These are phyloP conservation scores for Peromyscus polionotus DNA, from an alignment of 2,113 vertebrate genomes.

Conservation along the genomic window DNA sequence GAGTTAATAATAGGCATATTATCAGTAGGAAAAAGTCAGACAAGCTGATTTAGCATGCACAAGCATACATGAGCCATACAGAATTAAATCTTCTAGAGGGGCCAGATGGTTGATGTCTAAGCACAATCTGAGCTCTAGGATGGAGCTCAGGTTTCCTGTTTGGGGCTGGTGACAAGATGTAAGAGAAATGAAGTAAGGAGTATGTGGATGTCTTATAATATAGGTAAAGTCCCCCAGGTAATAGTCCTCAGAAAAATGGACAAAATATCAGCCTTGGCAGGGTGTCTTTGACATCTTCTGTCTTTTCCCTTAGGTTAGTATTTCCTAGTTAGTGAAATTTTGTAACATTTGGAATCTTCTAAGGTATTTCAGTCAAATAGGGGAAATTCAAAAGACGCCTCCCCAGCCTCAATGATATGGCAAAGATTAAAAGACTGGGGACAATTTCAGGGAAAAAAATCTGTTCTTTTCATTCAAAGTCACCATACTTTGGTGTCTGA, in stretches of 20 bases:
- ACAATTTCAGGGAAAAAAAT: not conserved
- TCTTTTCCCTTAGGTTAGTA: not conserved
- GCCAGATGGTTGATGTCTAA: not conserved
- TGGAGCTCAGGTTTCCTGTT: not conserved
- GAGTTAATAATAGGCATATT: not conserved
- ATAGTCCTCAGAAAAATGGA: not conserved
- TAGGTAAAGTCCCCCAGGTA: not conserved
- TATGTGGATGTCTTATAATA: not conserved
- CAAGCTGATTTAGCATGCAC: not conserved
- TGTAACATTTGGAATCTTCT: not conserved
- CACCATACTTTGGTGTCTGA: not conserved
- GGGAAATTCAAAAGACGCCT: not conserved
- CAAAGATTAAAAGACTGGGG: not conserved
- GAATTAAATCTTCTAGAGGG: not conserved
- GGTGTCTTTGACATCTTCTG: not conserved
- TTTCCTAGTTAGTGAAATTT: not conserved
- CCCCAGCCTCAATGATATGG: no score
- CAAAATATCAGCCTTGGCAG: not conserved
- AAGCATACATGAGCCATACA: not conserved
- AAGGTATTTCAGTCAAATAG: not conserved
- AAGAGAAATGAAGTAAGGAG: not conserved
- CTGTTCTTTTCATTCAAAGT: not conserved
- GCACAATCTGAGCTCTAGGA: not conserved
- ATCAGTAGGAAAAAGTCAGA: not conserved
- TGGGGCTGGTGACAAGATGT: not conserved